Evolutionary conservation across 2,113 vertebrate species (phyloP).

Genomic region (Bufo gargarizans): DNA sequence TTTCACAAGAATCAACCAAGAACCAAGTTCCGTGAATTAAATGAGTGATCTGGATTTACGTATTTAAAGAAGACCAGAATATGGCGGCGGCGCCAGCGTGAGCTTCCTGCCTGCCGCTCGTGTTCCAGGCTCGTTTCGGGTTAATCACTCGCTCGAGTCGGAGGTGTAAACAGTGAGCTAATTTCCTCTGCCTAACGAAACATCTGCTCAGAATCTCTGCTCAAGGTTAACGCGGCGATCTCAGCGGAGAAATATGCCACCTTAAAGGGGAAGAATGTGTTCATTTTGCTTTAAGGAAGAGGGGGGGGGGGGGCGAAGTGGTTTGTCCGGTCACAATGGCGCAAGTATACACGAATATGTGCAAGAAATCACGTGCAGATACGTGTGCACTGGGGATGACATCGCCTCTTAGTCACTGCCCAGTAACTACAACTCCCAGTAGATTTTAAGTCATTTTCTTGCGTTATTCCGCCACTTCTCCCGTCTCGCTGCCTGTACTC

Average conservation of each 20-base stretch:
- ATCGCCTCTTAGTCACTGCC: background rate
- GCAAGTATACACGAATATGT: background rate
- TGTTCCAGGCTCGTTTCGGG: background rate
- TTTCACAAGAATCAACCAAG: too few relatives aligned
- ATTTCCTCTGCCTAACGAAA: constrained; percentile 42
- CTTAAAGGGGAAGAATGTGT: background rate
- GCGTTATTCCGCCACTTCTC: background rate
- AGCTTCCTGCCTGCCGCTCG: background rate
- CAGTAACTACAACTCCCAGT: background rate
- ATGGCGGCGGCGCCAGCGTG: background rate
- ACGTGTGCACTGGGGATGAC: background rate
- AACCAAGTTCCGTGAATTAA: too few relatives aligned
- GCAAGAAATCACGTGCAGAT: too few relatives aligned
- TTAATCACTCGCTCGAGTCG: constrained; percentile 26
- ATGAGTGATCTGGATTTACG: background rate
- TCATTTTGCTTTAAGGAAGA: background rate
- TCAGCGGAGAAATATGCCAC: constrained; percentile 33
- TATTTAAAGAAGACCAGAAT: background rate
- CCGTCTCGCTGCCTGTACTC: background rate
- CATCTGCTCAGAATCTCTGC: constrained; percentile 40
- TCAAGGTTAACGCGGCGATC: constrained; percentile 30
- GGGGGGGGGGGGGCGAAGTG: background rate
- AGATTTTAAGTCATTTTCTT: background rate
- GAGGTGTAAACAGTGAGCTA: constrained; percentile 43
- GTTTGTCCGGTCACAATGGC: background rate